Percentiles rank a stretch among this genome's conserved stretches.
These are phyloP conservation scores for Protosalanx chinensis DNA, from an alignment of 2,797 vertebrate species.

Conservation along the genomic window DNA sequence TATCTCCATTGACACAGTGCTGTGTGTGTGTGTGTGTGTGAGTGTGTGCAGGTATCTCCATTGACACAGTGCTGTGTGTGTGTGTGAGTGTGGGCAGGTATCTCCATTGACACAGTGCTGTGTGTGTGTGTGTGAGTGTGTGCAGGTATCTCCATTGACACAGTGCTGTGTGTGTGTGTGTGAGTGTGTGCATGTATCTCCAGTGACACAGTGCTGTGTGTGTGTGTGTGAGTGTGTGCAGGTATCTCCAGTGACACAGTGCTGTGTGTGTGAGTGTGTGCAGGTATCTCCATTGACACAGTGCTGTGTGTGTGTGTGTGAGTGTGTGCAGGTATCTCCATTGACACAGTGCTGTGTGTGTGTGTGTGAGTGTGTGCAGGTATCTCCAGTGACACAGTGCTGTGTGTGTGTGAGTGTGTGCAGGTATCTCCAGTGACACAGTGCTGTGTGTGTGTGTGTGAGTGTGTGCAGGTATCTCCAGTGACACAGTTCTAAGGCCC, in stretches of 20 bases:
- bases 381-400: too few relatives aligned
- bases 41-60: too few relatives aligned
- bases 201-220: neutral
- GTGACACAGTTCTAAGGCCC: slow-evolving; percentile 82
- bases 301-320: too few relatives aligned
- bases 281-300: too few relatives aligned
- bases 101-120: neutral
- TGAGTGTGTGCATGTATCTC: too few relatives aligned
- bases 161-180: neutral
- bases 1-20: too few relatives aligned
- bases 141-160: neutral
- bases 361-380: neutral
- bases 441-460: neutral
- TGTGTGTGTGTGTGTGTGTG: too few relatives aligned
- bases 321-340: too few relatives aligned
- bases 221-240: neutral
- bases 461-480: slow-evolving; percentile 80
- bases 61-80: too few relatives aligned
- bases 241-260: too few relatives aligned
- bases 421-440: too few relatives aligned
- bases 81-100: too few relatives aligned
- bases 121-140: neutral
- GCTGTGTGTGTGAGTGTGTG: slow-evolving; percentile 2
- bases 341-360: neutral
- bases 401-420: slow-evolving; percentile 6